Conservation (phyloP, 2,113 vertebrate species). For the Struthio camelus region DNA sequence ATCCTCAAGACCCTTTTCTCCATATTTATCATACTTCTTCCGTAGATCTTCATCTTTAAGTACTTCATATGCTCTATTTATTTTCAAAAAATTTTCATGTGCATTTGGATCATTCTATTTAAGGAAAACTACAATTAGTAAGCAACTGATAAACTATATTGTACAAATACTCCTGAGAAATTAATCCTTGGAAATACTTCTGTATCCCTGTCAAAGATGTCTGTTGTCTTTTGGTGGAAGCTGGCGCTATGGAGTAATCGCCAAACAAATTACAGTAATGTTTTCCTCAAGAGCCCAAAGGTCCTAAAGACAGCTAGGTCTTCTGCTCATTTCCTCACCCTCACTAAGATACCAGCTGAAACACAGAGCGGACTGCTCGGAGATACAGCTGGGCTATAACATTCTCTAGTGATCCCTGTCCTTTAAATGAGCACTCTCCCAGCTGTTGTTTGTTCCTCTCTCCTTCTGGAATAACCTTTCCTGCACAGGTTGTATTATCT, state of each 20-base stretch:
- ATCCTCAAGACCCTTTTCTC: conserved; percentile 94
- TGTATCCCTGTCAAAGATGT: neutral
- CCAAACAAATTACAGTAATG: neutral
- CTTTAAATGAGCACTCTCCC: neutral
- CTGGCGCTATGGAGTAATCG: neutral
- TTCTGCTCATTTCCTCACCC: neutral
- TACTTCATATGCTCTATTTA: conserved; percentile 96
- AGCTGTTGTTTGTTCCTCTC: neutral
- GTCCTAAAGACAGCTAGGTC: neutral
- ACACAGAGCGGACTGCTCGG: neutral
- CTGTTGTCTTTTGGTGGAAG: neutral
- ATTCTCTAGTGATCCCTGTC: neutral
- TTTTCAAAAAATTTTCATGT: conserved; percentile 94
- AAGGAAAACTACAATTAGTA: conserved; percentile 43
- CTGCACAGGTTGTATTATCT: neutral
- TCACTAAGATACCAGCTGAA: neutral
- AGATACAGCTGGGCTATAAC: neutral
- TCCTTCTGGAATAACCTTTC: neutral
- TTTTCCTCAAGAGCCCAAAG: neutral
- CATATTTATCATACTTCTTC: conserved; percentile 98
- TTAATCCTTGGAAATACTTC: neutral
- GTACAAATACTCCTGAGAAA: neutral
- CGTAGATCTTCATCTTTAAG: conserved; percentile 95
- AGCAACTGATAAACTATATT: neutral
- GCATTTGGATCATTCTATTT: conserved; percentile 87